Percentiles rank a stretch among this genome's conserved stretches.
phyloP scores from a whole-genome alignment of 2,888 invertebrate species.

The Patella pellucida region DNA sequence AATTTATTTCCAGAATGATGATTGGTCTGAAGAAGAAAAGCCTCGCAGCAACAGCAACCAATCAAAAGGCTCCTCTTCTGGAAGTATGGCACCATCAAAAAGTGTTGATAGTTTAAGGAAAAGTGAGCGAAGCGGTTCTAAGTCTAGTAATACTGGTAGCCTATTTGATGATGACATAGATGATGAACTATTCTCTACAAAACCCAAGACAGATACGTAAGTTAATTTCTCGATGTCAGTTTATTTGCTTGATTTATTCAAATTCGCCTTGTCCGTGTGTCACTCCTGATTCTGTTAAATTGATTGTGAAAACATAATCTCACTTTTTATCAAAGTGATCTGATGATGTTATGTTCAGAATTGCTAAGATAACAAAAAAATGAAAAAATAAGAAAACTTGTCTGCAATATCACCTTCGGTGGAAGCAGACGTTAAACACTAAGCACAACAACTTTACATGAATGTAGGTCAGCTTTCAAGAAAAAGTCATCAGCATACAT shows the following conservation, averaged over 20 bases:
- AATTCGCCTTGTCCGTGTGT: neutral
- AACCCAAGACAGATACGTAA: slow-evolving; percentile 49
- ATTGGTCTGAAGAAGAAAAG: slow-evolving; percentile 45
- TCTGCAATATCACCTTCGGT: no score
- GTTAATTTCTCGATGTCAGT: slow-evolving; percentile 1
- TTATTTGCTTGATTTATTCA: slow-evolving; percentile 3
- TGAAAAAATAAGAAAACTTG: no score
- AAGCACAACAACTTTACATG: no score
- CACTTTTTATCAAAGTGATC: no score
- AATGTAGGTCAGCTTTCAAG: no score
- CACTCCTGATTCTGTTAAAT: neutral
- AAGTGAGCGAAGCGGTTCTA: slow-evolving; percentile 32
- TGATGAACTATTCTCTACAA: slow-evolving; percentile 45
- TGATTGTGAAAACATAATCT: neutral
- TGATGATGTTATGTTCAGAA: no score
- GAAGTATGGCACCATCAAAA: slow-evolving; percentile 16
- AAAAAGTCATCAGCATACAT: no score
- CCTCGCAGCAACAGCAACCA: slow-evolving; percentile 49
- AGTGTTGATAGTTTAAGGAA: slow-evolving; percentile 30
- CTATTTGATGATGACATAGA: slow-evolving; percentile 56
- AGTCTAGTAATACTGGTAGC: slow-evolving; percentile 42
- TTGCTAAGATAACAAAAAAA: no score
- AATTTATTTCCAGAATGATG: slow-evolving; percentile 33
- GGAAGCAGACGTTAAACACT: no score
- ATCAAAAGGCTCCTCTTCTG: slow-evolving; percentile 44